Evolutionary conservation across 2,888 invertebrate species (phyloP), one percentile per base, ranked within the genome.

Genomic region (Zaprionus bogoriensis): DNA sequence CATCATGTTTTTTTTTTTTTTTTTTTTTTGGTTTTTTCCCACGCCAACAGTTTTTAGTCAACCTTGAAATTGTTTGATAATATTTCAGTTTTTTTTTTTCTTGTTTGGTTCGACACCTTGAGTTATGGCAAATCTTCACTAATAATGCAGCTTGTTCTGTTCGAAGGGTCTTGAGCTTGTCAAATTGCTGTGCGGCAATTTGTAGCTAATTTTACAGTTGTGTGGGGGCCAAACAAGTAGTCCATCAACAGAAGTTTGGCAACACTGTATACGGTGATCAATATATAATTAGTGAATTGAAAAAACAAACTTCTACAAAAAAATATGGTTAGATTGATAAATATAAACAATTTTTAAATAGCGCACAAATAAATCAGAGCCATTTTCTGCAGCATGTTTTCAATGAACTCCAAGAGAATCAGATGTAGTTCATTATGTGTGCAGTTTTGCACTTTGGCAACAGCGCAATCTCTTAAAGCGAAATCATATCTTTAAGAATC

Each of bases 1-100:
- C 59, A 46, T 73, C 62, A 27, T 50, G 38, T 12, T 30, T 30
- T 3, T 30, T 64, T 28, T 50, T 41, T 12, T 30, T 30, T 3
- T 30, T 30, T 12, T 30, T 28, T n/a, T n/a, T 30, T 30, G 4
- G 5, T 12, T 12, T 30, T 30, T 4, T 14, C 14, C 22, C 42
- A 12, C 10, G 7, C 6, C 12, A 44, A 58, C 22, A n/a, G 22
- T 12, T 66, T 36, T 58, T 69, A 70, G 62, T 63, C 66, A 82
- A 75, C 86, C 87, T 78, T 81, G 64, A 85, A 85, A 81, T 68
- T 81, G 76, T 87, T 87, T 87, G 67, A 82, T 70, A 85, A 73
- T 79, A 82, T 82, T 87, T 67, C 47, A 62, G 53, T 65, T 55
- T 1, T 6, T 36, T 6, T 27, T 27, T 27, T 3, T 32, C 6